Evolutionary conservation across 2,113 vertebrate genomes (phyloP), one percentile per base, ranked within the genome.

Genomic region (Ursus arctos): DNA sequence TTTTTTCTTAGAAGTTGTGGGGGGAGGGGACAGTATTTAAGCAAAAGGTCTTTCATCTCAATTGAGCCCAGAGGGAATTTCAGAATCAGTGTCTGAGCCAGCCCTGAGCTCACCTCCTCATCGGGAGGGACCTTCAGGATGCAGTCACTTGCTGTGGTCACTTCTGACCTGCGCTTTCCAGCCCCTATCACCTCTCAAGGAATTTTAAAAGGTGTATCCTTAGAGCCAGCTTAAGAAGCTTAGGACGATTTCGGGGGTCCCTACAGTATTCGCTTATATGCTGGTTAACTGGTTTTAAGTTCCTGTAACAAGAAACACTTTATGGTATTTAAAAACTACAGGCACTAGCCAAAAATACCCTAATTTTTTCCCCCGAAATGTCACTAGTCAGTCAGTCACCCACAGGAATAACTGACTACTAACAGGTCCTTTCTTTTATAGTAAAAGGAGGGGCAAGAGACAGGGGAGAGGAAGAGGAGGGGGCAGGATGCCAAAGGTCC

Each of bases 261-360:
- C 80, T 72, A 53, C 3, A 21, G 24, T 7, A 94, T 80, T 97
- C 36, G 76, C 36, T 84, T 57, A 76, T 49, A 91, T 86, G 79
- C 49, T 84, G 57, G 11, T 83, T 91, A 57, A 94, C 36, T 83
- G 82, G 40, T 67, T 93, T 95, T 88, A 93, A 81, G 63, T 90
- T 96, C 26, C 65, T 69, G 0, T 36, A 91, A 80, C 19, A 94
- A 96, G 80, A 87, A 95, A 85, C 28, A n/a, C 31, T 40, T 90
- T 84, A 43, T 63, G 65, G 26, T 59, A 92, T 92, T 94, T 96
- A 71, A 77, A 95, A 92, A 65, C n/a, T 43, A 18, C 1, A 90
- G 80, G 53, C 16, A 33, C 69, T 61, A 61, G 71, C 33, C 24
- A 80, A 81, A 63, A 95, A 90, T 61, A 71, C 6, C 21, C 57